Evolutionary conservation across 2,888 invertebrate species (phyloP).

Genomic region (Philereme transversata): DNA sequence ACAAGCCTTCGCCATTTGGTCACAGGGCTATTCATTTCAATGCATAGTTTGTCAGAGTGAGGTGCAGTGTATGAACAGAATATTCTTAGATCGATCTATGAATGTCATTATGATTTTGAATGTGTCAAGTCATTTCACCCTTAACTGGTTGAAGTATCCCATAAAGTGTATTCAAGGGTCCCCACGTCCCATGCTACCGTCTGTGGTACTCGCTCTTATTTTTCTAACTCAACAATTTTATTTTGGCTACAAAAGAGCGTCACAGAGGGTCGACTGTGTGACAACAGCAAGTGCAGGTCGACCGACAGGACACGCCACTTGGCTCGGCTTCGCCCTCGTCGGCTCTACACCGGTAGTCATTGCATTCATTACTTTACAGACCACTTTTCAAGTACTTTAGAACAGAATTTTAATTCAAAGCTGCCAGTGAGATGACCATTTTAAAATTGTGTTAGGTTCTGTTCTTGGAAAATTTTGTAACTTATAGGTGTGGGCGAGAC

Average conservation of each 20-base stretch:
- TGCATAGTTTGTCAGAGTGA: no score
- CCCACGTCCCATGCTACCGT: no score
- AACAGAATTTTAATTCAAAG: neutral
- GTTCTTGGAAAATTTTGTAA: neutral
- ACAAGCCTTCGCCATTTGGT: neutral
- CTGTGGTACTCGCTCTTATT: no score
- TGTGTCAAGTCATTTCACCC: neutral
- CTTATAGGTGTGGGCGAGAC: conserved; percentile 18
- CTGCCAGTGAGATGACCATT: no score
- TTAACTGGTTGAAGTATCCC: no score
- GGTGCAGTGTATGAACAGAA: no score
- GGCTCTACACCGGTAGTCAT: conserved; percentile 35
- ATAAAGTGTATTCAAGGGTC: no score
- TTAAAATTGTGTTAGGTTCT: neutral
- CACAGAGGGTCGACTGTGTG: conserved; percentile 8
- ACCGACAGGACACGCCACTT: conserved; percentile 68
- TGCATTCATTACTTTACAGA: conserved; percentile 1
- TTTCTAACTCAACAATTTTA: neutral
- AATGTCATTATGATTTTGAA: neutral
- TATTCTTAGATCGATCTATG: neutral
- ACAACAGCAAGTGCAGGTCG: conserved; percentile 5
- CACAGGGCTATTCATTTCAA: no score
- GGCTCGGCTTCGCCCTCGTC: conserved; percentile 47
- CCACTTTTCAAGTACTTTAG: neutral
- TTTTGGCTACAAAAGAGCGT: conserved; percentile 6